Evolutionary conservation across 2,113 vertebrate species (phyloP), one percentile per base, ranked within the genome.

Genomic region (Albula goreensis): DNA sequence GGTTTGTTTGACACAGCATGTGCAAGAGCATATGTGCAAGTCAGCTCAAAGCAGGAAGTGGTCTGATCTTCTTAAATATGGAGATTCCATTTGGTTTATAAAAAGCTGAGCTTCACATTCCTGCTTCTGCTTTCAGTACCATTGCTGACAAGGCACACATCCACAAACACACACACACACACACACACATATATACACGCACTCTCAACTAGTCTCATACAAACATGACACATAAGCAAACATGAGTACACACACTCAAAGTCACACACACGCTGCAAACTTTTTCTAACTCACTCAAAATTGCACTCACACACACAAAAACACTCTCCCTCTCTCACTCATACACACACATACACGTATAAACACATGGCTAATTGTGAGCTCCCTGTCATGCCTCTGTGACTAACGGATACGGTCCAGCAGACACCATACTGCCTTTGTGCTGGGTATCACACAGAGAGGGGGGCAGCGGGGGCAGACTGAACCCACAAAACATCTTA

Each of bases 131-230:
- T 88, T 89, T 86, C 80, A 11, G n/a, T 31, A 77, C 6, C 15
- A 3, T 25, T 19, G 11, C 85, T 93, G 89, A 93, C 81, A 86
- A 89, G 78, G 1, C 82, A 82, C 88, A 87, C 89, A 90, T 89
- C 88, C 82, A 87, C 85, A 82, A 6, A 63, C 60, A 22, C 8
- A 86, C 88, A 25, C 52, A 19, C 86, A 57, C 85, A 81, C 84
- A 78, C 85, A 86, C 87, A 85, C 85, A 49, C 60, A 60, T 15
- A 60, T 13, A 60, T 60, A 60, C 31, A 41, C n/a, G n/a, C 31
- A 41, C 31, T 41, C 31, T 41, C 31, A 41, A 41, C 31, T 41
- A 41, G 31, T 41, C 31, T 41, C 31, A 41, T 41, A 41, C 31
- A 41, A 41, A 41, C 31, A 41, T 41, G 31, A 41, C 31, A 41